phyloP scores from a whole-genome alignment of 2,113 vertebrate species.

The Bufo gargarizans region DNA sequence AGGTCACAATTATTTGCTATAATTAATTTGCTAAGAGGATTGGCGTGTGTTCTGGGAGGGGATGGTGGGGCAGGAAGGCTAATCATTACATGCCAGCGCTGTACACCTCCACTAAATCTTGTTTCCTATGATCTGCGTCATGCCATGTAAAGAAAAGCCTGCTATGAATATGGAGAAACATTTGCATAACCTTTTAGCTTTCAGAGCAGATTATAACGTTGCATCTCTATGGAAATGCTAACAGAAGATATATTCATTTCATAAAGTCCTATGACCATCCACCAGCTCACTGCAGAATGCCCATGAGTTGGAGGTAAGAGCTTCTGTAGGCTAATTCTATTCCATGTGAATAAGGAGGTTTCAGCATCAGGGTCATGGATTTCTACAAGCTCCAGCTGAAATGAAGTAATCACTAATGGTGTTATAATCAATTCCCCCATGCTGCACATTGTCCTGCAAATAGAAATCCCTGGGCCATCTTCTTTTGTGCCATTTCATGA shows the following conservation, averaged over 20 bases:
- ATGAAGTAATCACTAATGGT: no score
- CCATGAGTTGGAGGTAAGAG: neutral
- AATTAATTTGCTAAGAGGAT: constrained; percentile 71
- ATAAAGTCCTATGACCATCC: neutral
- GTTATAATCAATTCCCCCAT: no score
- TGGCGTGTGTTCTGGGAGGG: constrained; percentile 34
- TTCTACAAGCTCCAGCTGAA: no score
- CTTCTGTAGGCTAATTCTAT: no score
- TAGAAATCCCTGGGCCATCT: no score
- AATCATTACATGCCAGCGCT: constrained; percentile 39
- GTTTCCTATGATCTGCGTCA: neutral
- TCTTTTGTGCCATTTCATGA: neutral
- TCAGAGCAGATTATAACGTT: neutral
- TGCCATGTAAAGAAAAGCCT: neutral
- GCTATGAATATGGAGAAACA: neutral
- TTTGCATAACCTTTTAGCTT: neutral
- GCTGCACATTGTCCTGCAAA: no score
- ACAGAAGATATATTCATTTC: neutral
- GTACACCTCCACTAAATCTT: neutral
- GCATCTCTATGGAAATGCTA: neutral
- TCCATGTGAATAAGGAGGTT: no score
- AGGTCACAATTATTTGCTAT: constrained; percentile 70
- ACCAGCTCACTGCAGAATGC: neutral
- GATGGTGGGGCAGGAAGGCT: neutral
- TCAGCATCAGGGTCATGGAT: no score